Conservation (phyloP, 2,113 vertebrate genomes). For the Peromyscus californicus region DNA sequence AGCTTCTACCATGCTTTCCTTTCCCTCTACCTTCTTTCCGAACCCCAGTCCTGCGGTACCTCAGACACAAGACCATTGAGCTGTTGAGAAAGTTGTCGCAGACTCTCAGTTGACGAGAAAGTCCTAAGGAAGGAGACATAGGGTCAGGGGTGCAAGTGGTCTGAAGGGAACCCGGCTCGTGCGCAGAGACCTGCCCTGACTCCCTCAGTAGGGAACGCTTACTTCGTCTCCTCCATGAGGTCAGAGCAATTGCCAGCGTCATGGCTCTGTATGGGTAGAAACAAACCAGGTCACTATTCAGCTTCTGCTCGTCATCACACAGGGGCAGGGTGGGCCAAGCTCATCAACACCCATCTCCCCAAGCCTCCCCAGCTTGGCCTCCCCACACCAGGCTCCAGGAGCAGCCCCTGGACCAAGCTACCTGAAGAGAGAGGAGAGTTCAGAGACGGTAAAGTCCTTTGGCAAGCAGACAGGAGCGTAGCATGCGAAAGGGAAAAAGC, state of each 20-base stretch:
- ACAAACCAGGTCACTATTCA: slow-evolving; percentile 64
- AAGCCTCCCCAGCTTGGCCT: neutral
- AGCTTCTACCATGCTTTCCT: neutral
- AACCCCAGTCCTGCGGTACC: slow-evolving; percentile 85
- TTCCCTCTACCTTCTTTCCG: neutral
- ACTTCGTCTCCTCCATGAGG: slow-evolving; percentile 91
- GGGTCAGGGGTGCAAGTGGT: slow-evolving; percentile 38
- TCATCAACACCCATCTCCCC: neutral
- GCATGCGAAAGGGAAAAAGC: neutral
- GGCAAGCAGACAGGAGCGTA: neutral
- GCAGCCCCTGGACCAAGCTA: neutral
- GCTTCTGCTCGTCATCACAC: neutral
- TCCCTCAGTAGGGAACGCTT: slow-evolving; percentile 74
- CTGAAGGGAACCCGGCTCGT: neutral
- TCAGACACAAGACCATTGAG: slow-evolving; percentile 96
- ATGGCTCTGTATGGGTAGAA: slow-evolving; percentile 87
- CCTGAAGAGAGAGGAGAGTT: slow-evolving; percentile 20
- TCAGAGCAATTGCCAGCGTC: slow-evolving; percentile 88
- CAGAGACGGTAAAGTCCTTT: neutral
- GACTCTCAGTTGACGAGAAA: slow-evolving; percentile 95
- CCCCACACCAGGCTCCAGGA: neutral
- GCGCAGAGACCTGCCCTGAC: neutral
- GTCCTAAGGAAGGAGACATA: slow-evolving; percentile 87
- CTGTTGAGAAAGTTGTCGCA: slow-evolving; percentile 96
- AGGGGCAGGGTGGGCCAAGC: neutral